Evolutionary conservation across 2,113 vertebrate genomes (phyloP), one percentile per base, ranked within the genome.

Genomic region (Actenoides lindsayi): DNA sequence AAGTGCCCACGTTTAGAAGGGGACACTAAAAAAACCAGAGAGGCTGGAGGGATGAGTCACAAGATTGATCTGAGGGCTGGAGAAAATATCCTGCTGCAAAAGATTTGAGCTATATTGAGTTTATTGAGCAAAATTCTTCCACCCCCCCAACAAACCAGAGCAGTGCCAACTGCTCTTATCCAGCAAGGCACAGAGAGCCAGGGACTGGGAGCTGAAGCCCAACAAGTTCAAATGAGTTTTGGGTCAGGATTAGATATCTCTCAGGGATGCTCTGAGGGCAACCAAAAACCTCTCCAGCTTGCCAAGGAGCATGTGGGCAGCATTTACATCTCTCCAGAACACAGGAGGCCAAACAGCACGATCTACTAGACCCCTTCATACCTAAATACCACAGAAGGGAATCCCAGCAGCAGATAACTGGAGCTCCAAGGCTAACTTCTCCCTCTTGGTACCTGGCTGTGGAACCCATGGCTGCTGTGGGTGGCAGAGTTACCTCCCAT

Each of bases 361-460:
- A 80, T 41, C 30, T 11, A 17, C 69, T 0, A 42, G 57, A 16
- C 12, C 12, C 46, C 67, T 84, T 56, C 3, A 0, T 24, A 62
- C 53, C 39, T 21, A 73, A 85, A 85, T n/a, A 41, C 33, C 48
- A 73, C 9, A 57, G 65, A 63, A 70, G 48, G 1, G 3, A 80
- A 50, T 20, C 64, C 56, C 69, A 63, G 46, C 10, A 25, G 46
- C 14, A 25, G 68, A 14, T 5, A 70, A 70, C 35, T 15, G 35
- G 60, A 51, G 69, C 73, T 60, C 25, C 2, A 1, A 53, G 46
- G 44, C 27, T 39, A 20, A 12, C 31, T 30, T 51, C 17, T 60
- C 37, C 75, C 48, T 23, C 41, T 37, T 2, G 16, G 33, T 13
- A n/a, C 59, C 11, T 0, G 0, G 64, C 42, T 28, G n/a, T 15